A percentile compares a stretch with the other conserved stretches of the same genome.
These are phyloP conservation scores for Adrianichthys oophorus DNA, from an alignment of 2,797 vertebrate species.

Conservation along the genomic window DNA sequence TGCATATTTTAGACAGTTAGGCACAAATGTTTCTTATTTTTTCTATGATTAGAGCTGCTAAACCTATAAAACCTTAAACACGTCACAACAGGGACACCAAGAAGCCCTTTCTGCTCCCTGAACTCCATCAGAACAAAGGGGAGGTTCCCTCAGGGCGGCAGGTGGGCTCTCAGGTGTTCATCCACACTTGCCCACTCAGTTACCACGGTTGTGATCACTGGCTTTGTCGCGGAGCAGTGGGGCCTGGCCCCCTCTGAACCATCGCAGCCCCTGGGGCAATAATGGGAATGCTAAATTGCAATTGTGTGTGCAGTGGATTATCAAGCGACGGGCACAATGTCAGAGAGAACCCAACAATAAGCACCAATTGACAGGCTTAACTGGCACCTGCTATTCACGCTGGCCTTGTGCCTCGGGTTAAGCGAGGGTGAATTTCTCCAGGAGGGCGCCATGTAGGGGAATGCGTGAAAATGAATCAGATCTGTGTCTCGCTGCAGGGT, in stretches of 20 bases:
- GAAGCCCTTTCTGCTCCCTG: too few relatives aligned
- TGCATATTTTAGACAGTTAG: too few relatives aligned
- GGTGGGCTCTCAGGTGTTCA: conserved; percentile 41
- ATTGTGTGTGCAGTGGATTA: conserved; percentile 65
- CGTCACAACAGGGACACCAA: too few relatives aligned
- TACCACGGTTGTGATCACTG: conserved; percentile 52
- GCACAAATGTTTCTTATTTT: too few relatives aligned
- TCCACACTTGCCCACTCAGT: conserved; percentile 37
- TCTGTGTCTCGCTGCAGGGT: neutral
- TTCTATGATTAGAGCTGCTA: too few relatives aligned
- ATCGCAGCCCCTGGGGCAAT: conserved; percentile 48
- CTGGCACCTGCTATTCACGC: conserved; percentile 54
- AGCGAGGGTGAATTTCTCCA: conserved; percentile 27
- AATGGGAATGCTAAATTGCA: conserved; percentile 71
- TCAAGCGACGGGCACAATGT: conserved; percentile 49
- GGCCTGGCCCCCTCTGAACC: conserved; percentile 66
- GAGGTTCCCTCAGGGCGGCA: conserved; percentile 13
- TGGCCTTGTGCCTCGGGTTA: conserved; percentile 31
- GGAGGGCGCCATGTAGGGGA: conserved; percentile 16
- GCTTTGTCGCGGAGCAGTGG: conserved; percentile 66
- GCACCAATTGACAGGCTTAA: conserved; percentile 49
- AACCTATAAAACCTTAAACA: too few relatives aligned
- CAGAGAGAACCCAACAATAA: conserved; percentile 44
- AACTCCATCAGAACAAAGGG: neutral
- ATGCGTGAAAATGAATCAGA: conserved; percentile 11